Evolutionary conservation across 1,140 invertebrate genomes (phyloP).

Genomic region (Drosophila tristis): DNA sequence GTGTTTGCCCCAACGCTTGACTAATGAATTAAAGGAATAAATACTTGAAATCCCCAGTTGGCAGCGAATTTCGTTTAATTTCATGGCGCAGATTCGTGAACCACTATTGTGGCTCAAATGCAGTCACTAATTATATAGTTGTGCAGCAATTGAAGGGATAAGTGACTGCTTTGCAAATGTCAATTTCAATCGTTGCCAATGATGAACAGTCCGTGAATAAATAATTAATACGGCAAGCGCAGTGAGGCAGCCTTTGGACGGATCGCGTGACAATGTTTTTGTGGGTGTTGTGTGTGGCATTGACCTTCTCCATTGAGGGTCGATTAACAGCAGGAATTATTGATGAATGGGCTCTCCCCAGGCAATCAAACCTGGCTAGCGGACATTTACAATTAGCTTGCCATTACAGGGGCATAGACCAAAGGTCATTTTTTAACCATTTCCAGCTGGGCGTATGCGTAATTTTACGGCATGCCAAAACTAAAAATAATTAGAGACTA

Average conservation of each 20-base stretch:
- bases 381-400: conserved; percentile 50
- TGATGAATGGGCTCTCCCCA: conserved; percentile 63
- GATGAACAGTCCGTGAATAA: conserved; percentile 59
- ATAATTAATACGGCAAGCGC: conserved; percentile 44
- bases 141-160: no score
- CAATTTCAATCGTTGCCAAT: conserved; percentile 56
- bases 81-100: no score
- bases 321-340: conserved; percentile 64
- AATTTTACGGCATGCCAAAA: conserved; percentile 44
- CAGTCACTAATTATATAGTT: no score
- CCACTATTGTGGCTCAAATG: no score
- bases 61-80: conserved; percentile 2
- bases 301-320: conserved; percentile 66
- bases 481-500: conserved; percentile 57
- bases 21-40: conserved; percentile 53
- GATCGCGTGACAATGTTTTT: conserved; percentile 63
- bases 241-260: not conserved
- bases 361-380: conserved; percentile 47
- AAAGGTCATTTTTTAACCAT: not conserved
- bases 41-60: conserved; percentile 20
- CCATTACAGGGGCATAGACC: not conserved
- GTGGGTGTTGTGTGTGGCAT: conserved; percentile 39
- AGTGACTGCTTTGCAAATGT: conserved; percentile 39
- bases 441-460: conserved; percentile 30
- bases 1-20: conserved; percentile 6